These are phyloP conservation scores for Microchirus variegatus DNA, from an alignment of 2,797 vertebrate species.

Conservation along the genomic window DNA sequence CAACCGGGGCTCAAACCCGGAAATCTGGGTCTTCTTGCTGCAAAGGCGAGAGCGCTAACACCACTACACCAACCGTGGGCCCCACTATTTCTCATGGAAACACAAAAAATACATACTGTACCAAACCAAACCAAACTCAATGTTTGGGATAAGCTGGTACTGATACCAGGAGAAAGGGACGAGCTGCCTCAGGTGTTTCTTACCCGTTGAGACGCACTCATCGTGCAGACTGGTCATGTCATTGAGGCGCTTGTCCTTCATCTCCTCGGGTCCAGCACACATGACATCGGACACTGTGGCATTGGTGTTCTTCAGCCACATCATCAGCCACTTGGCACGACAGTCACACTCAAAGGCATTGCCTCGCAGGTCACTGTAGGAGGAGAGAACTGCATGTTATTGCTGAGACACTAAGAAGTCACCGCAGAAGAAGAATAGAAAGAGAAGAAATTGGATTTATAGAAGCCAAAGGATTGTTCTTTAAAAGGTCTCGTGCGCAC, in stretches of 20 bases:
- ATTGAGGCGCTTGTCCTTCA: slow-evolving; percentile 95
- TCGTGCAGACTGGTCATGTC: slow-evolving; percentile 92
- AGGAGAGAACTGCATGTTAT: slow-evolving; percentile 21
- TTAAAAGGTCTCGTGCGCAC: neutral
- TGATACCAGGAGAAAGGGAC: slow-evolving; percentile 17
- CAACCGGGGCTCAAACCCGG: no score
- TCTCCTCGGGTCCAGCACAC: slow-evolving; percentile 91
- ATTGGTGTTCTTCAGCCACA: slow-evolving; percentile 97
- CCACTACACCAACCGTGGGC: no score
- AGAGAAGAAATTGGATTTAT: neutral
- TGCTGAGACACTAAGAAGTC: slow-evolving; percentile 1
- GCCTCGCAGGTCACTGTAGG: slow-evolving; percentile 92
- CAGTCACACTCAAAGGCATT: slow-evolving; percentile 98
- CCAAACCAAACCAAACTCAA: neutral
- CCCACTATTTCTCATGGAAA: neutral
- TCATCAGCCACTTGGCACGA: slow-evolving; percentile 96
- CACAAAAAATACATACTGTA: neutral
- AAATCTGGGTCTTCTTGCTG: no score
- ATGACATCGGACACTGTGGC: slow-evolving; percentile 94
- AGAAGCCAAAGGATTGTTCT: no score
- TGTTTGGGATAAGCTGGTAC: neutral
- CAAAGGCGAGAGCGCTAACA: no score
- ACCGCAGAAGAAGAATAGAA: no score
- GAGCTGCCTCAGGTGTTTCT: slow-evolving; percentile 35
- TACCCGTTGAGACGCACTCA: slow-evolving; percentile 95